Evolutionary conservation across 1,140 invertebrate species (phyloP).

Genomic region (Neodiprion pinetum): DNA sequence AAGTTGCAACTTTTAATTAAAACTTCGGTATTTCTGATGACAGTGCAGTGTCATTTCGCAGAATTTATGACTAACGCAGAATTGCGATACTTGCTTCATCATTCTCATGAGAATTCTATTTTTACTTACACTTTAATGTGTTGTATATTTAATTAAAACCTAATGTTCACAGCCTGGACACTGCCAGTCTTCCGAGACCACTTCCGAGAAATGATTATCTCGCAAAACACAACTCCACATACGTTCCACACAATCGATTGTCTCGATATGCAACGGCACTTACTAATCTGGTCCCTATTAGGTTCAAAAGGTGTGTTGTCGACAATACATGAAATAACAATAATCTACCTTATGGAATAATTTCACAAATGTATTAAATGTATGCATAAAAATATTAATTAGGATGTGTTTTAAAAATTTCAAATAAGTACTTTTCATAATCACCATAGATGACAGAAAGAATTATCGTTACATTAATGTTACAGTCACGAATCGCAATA

Average conservation of each 20-base stretch:
- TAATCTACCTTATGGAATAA: neutral
- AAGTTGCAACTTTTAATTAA: no score
- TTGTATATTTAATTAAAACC: slow-evolving; percentile 9
- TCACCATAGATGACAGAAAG: no score
- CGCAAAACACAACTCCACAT: slow-evolving; percentile 35
- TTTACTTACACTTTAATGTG: neutral
- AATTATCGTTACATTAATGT: no score
- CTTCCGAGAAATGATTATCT: slow-evolving; percentile 24
- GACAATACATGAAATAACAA: neutral
- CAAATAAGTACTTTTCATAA: no score
- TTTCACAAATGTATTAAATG: neutral
- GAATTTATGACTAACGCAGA: neutral
- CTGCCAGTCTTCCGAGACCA: slow-evolving; percentile 20
- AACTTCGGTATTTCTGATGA: no score
- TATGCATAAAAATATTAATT: no score
- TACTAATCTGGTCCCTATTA: slow-evolving; percentile 31
- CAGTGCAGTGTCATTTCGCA: no score
- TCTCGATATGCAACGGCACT: slow-evolving; percentile 40
- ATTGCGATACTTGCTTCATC: neutral
- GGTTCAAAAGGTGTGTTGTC: slow-evolving; percentile 33
- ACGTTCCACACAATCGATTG: slow-evolving; percentile 38
- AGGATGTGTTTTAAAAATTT: no score
- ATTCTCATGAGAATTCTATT: slow-evolving; percentile 16
- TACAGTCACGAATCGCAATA: no score
- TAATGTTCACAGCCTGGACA: slow-evolving; percentile 10